These are phyloP conservation scores for Sceloporus tristichus DNA, from an alignment of 2,113 vertebrate genomes.

Conservation along the genomic window DNA sequence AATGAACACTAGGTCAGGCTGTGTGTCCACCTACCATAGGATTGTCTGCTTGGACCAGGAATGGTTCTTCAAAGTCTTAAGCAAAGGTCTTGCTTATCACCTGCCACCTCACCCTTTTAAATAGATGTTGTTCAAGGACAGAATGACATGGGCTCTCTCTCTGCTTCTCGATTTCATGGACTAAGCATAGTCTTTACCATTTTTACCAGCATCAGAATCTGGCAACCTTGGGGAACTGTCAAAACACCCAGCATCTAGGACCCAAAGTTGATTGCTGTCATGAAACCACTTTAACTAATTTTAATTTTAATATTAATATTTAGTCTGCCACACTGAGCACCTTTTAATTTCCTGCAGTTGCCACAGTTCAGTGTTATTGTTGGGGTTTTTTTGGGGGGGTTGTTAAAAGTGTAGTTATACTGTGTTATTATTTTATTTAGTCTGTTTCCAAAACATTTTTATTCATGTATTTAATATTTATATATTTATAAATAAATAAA, in stretches of 20 bases:
- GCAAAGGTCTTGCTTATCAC: background rate
- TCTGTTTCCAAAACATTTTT: too few relatives aligned
- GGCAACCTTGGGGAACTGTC: background rate
- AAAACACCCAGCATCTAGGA: background rate
- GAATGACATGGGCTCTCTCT: too few relatives aligned
- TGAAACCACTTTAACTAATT: too few relatives aligned
- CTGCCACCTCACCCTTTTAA: background rate
- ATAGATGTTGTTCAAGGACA: background rate
- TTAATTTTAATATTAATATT: too few relatives aligned
- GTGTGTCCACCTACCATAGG: background rate
- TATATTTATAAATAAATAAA: too few relatives aligned
- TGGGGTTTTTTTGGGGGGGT: background rate
- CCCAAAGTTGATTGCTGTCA: too few relatives aligned
- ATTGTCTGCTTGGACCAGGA: background rate
- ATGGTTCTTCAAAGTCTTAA: background rate
- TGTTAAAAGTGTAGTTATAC: background rate
- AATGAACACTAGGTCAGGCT: background rate
- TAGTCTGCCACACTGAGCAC: too few relatives aligned
- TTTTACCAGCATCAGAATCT: background rate
- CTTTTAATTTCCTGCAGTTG: background rate
- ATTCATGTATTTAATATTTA: too few relatives aligned
- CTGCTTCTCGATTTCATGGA: background rate
- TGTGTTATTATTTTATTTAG: too few relatives aligned
- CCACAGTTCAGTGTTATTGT: background rate
- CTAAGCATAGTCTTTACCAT: background rate